Evolutionary conservation across 2,888 invertebrate species (phyloP), one percentile per base, ranked within the genome.

Genomic region (Drosophila diplacantha): DNA sequence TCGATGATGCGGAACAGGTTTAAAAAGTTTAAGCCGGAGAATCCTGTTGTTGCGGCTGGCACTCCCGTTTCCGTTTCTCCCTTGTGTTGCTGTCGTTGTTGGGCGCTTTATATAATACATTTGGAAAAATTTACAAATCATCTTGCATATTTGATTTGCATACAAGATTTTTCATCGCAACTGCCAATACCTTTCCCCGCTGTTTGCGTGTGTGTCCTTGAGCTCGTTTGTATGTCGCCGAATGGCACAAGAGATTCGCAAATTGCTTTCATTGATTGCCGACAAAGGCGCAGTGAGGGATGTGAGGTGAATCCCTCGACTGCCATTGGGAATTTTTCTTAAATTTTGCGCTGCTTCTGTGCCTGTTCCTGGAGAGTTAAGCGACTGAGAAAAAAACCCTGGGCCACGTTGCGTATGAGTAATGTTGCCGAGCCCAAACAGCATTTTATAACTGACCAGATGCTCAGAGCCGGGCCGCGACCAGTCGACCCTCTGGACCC

Each of bases 241-340:
- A 68, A 75, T 78, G 66, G 75, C 80, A 72, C 75, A 73, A 71
- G 82, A 74, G 80, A 81, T 65, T 75, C 76, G 51, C 73, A 80
- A 81, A 80, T 80, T 80, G 77, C 82, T 75, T 76, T 71, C 80
- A 80, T 77, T 80, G 80, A 80, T 78, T 81, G 78, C 71, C 72
- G 60, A 78, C 81, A 78, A 75, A 66, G 68, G 53, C 44, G 29
- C 53, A 63, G 52, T 41, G 59, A 38, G 35, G 18, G 38, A 18
- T 20, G 41, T 24, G 52, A 39, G 29, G 37, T 22, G 37, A 16
- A 34, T 32, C 35, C 50, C 24, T 59, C 34, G 35, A 49, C 22
- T 50, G 29, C 62, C 71, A 20, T 60, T 31, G 69, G 69, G 65
- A 71, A 46, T 65, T 43, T 57, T 37, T 55, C 74, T 69, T 70